Evolutionary conservation across 2,113 vertebrate species (phyloP).

Genomic region (Alaudala cheleensis): DNA sequence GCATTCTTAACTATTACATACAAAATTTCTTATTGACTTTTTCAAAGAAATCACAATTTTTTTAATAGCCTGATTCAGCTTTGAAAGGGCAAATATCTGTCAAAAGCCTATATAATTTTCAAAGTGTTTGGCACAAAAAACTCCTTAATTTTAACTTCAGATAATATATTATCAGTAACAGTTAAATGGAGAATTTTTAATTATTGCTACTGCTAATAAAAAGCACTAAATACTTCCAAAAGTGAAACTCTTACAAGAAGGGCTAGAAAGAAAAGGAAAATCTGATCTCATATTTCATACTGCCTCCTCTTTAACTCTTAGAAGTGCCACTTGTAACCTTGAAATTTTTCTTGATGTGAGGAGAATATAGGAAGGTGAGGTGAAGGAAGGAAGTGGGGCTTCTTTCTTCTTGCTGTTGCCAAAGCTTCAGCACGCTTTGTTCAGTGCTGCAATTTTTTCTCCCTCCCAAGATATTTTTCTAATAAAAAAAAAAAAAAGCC

Average conservation of each 20-base stretch:
- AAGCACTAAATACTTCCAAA: neutral
- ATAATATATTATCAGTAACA: neutral
- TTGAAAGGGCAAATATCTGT: neutral
- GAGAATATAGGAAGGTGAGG: neutral
- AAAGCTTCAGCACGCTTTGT: neutral
- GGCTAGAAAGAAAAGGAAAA: neutral
- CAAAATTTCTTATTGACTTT: neutral
- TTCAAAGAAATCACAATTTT: neutral
- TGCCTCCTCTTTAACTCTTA: neutral
- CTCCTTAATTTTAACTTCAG: neutral
- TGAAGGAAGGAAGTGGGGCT: neutral
- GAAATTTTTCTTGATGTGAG: neutral
- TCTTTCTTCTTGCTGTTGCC: neutral
- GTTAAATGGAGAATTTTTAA: neutral
- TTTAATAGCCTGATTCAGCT: neutral
- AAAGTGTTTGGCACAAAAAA: neutral
- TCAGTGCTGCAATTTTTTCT: constrained; percentile 23
- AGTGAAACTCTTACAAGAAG: neutral
- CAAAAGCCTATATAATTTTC: neutral
- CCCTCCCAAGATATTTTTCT: constrained; percentile 38
- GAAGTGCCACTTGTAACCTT: neutral
- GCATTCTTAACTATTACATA: neutral
- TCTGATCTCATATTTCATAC: neutral
- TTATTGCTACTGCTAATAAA: neutral
- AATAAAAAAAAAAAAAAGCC: constrained; percentile 50